Evolutionary conservation across 2,797 vertebrate genomes (phyloP).

Genomic region (Potorous gilbertii): DNA sequence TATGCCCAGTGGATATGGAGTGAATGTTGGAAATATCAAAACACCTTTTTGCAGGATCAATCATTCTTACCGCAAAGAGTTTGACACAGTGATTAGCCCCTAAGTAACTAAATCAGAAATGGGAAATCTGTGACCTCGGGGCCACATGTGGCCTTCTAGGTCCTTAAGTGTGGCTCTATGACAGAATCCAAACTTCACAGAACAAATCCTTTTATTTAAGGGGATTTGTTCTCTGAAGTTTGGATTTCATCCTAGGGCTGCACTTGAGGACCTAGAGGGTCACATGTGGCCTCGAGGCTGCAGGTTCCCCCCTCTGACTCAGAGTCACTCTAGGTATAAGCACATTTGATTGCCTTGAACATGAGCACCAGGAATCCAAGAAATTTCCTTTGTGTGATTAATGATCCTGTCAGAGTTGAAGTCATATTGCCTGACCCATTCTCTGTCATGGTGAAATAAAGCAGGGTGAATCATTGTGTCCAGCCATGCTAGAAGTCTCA

Average conservation of each 20-base stretch:
- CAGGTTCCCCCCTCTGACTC: too few species aligned
- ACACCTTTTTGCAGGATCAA: neutral
- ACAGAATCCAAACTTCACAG: too few species aligned
- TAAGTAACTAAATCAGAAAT: too few species aligned
- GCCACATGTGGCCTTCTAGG: too few species aligned
- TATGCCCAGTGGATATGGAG: neutral
- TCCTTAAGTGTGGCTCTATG: too few species aligned
- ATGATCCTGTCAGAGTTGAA: neutral
- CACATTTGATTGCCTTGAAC: neutral
- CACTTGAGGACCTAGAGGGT: too few species aligned
- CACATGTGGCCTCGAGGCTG: too few species aligned
- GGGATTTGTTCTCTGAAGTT: too few species aligned
- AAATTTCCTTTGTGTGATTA: neutral
- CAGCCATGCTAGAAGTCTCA: conserved; percentile 18
- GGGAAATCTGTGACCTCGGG: too few species aligned
- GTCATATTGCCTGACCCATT: neutral
- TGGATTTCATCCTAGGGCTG: too few species aligned
- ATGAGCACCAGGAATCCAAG: neutral
- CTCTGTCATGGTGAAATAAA: conserved; percentile 21
- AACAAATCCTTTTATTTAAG: too few species aligned
- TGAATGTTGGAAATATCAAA: neutral
- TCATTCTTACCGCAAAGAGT: neutral
- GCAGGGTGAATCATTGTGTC: neutral
- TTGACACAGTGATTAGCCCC: neutral
- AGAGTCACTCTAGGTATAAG: neutral